phyloP scores from a whole-genome alignment of 2,888 invertebrate genomes.

The Agapetus fuscipes region DNA sequence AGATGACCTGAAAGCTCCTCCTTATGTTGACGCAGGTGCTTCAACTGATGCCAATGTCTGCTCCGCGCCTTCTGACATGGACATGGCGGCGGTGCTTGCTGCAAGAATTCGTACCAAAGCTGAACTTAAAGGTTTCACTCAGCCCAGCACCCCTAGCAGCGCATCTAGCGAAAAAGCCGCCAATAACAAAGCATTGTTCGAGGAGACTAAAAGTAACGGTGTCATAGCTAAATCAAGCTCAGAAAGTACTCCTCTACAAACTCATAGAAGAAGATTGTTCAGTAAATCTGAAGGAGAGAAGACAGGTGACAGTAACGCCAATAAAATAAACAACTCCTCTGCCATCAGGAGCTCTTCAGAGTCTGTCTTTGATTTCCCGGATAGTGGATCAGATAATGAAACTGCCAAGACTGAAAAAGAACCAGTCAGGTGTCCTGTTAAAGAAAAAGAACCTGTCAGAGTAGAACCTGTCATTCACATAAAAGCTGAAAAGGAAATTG shows the following conservation, averaged over 20 bases:
- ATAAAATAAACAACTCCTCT: constrained; percentile 29
- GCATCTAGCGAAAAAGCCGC: too few relatives aligned
- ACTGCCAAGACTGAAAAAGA: constrained; percentile 53
- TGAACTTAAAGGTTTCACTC: constrained; percentile 57
- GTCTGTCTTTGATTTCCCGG: constrained; percentile 55
- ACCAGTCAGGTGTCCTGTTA: constrained; percentile 55
- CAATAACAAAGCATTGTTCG: constrained; percentile 21
- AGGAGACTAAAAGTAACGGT: constrained; percentile 23
- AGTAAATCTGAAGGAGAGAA: constrained; percentile 49
- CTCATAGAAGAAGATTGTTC: constrained; percentile 42
- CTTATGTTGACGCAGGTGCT: constrained; percentile 2
- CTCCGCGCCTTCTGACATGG: constrained; percentile 34
- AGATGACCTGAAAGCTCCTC: constrained; percentile 15
- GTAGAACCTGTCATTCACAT: constrained; percentile 27
- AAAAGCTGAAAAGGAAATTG: constrained; percentile 22
- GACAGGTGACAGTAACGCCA: constrained; percentile 23
- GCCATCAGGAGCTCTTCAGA: constrained; percentile 50
- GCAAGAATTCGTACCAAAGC: constrained; percentile 79
- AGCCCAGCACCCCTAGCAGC: too few relatives aligned
- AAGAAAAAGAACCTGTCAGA: constrained; percentile 47
- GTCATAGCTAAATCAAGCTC: not conserved
- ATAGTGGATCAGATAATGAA: constrained; percentile 53
- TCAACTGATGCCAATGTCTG: too few relatives aligned
- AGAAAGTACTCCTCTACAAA: constrained; percentile 1
- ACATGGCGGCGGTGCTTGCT: constrained; percentile 51